A percentile compares a stretch with the other conserved stretches of the same genome.
Evolutionary conservation across 1,140 invertebrate species (phyloP).

Genomic region (Dufourea novaeangliae): DNA sequence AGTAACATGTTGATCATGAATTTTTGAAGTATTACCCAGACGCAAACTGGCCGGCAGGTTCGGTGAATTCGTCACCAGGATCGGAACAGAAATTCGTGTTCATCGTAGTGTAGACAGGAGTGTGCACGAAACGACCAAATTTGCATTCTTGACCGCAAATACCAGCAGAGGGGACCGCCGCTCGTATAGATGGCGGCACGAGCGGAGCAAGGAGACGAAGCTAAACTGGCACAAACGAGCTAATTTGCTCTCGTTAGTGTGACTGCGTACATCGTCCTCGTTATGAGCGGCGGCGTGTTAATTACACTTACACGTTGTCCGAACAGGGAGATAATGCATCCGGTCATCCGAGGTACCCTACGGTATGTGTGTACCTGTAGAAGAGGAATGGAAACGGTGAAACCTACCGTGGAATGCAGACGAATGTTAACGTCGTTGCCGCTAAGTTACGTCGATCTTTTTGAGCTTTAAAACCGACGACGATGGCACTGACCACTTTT

Average conservation of each 20-base stretch:
- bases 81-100: slow-evolving; percentile 64
- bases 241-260: slow-evolving; percentile 76
- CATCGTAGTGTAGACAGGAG: slow-evolving; percentile 50
- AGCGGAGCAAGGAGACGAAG: slow-evolving; percentile 59
- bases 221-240: slow-evolving; percentile 73
- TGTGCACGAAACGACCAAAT: slow-evolving; percentile 66
- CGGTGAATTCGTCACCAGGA: slow-evolving; percentile 63
- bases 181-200: slow-evolving; percentile 21
- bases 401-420: slow-evolving; percentile 25
- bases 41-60: slow-evolving; percentile 39
- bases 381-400: slow-evolving; percentile 51
- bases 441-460: neutral
- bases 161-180: slow-evolving; percentile 47
- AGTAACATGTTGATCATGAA: slow-evolving; percentile 60
- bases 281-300: slow-evolving; percentile 70
- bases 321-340: slow-evolving; percentile 68
- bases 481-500: neutral
- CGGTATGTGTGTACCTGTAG: slow-evolving; percentile 27
- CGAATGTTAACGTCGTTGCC: slow-evolving; percentile 29
- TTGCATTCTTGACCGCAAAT: slow-evolving; percentile 75
- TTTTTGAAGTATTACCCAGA: slow-evolving; percentile 52
- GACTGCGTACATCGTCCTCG: slow-evolving; percentile 69
- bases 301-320: slow-evolving; percentile 74
- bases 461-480: neutral
- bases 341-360: slow-evolving; percentile 59